phyloP scores from a whole-genome alignment of 2,888 invertebrate genomes.

The Venusia cambrica region DNA sequence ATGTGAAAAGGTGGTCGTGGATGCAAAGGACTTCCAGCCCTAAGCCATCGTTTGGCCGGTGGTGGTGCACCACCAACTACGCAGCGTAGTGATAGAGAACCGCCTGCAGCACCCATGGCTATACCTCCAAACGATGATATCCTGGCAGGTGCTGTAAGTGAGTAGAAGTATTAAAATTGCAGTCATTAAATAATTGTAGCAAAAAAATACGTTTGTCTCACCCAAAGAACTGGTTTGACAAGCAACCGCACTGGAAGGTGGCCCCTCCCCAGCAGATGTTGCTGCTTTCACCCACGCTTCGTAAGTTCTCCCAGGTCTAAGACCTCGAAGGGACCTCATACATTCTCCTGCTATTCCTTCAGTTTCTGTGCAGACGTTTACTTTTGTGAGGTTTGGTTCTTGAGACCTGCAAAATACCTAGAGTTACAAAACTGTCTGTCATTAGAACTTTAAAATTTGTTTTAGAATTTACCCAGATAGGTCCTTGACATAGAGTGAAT shows the following conservation, averaged over 20 bases:
- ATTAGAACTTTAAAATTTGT: background rate
- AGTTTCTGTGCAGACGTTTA: slow-evolving; percentile 61
- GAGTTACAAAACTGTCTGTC: background rate
- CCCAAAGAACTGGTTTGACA: slow-evolving; percentile 72
- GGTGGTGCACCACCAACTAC: slow-evolving; percentile 88
- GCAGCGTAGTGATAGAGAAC: slow-evolving; percentile 85
- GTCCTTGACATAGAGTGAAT: slow-evolving; percentile 89
- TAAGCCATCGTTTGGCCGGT: slow-evolving; percentile 88
- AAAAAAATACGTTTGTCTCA: slow-evolving; percentile 35
- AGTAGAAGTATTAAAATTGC: background rate
- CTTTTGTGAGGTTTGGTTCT: slow-evolving; percentile 64
- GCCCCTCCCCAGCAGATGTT: slow-evolving; percentile 87
- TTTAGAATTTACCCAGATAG: slow-evolving; percentile 78
- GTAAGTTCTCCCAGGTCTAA: slow-evolving; percentile 87
- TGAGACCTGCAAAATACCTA: slow-evolving; percentile 49
- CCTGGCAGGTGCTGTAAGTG: slow-evolving; percentile 85
- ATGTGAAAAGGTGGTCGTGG: slow-evolving; percentile 83
- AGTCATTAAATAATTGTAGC: slow-evolving; percentile 3
- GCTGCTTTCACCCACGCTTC: slow-evolving; percentile 94
- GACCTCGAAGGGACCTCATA: slow-evolving; percentile 83
- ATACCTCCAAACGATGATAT: slow-evolving; percentile 92
- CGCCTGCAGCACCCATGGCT: slow-evolving; percentile 85
- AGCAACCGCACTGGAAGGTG: slow-evolving; percentile 64
- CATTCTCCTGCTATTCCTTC: slow-evolving; percentile 62
- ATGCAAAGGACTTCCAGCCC: slow-evolving; percentile 84